phyloP scores from a whole-genome alignment of 2,113 vertebrate genomes.

The Mustela nigripes region DNA sequence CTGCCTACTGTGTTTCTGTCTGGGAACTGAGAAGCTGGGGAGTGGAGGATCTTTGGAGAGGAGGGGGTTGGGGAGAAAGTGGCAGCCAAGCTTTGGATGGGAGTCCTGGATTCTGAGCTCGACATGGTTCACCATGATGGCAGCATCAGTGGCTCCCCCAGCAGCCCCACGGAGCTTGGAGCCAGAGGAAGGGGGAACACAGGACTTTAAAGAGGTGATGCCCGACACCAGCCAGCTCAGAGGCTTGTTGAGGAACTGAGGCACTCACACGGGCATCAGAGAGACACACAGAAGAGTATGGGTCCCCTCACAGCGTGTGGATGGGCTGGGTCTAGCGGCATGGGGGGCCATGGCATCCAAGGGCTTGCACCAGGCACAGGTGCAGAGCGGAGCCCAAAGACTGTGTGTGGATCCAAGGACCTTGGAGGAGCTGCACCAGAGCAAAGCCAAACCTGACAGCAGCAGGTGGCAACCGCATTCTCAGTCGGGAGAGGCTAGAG shows the following conservation, averaged over 20 bases:
- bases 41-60: neutral
- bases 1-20: neutral
- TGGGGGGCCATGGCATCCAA: neutral
- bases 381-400: neutral
- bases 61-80: neutral
- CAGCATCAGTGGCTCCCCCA: neutral
- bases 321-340: too few relatives aligned
- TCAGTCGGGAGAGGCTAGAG: neutral
- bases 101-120: neutral
- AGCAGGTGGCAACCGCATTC: neutral
- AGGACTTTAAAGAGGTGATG: neutral
- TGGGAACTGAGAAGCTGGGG: neutral
- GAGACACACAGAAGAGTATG: neutral
- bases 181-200: neutral
- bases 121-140: neutral
- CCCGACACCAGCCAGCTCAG: neutral
- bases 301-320: neutral
- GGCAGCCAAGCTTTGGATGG: neutral
- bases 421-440: neutral
- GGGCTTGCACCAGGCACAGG: neutral
- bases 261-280: neutral
- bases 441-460: neutral
- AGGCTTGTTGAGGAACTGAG: neutral
- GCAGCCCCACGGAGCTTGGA: neutral
- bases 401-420: neutral